Base-by-base conservation (phyloP, 1,140 invertebrate species). In the Leguminivora glycinivorella region DNA sequence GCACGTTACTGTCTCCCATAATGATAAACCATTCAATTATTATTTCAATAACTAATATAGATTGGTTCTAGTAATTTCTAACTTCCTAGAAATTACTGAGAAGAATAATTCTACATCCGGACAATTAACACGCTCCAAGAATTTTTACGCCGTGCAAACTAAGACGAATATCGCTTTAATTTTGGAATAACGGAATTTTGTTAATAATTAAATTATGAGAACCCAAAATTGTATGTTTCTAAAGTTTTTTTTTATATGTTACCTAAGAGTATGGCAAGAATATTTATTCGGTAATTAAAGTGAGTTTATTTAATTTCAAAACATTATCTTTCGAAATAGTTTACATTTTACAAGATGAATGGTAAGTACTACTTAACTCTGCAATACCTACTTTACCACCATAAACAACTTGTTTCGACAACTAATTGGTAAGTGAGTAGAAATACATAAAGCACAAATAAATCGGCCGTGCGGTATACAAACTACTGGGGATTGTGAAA, bases 401-500 rank as follows among this genome's bases (percentile, higher is more conserved):
- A 52, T 52, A 22, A 52, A 52, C 17, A 10, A 52, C 47, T 10
- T 22, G 19, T 52, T 52, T 52, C 47, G 47, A 52, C 17, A 63
- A 12, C 25, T 17, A 31, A 63, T 17, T 29, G 26, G 29, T 63
- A 17, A 63, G 26, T 29, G 58, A 63, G 26, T 17, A 7, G 26
- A 14, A 34, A 63, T 63, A 22, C 47, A 52, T 52, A 63, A 63
- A 29, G 25, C 26, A 63, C n/a, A 63, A 52, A 52, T 52, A 22
- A 52, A 52, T 52, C 47, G 47, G 47, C 14, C 22, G 22, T 24
- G 26, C 3, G 14, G 22, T 38, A 47, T 56, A 69, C 40, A 63
- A 31, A 63, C 58, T 31, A 63, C 47, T 38, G 19, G 25, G 26
- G n/a, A 47, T 83, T 80, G 80, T 71, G 76, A 72, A 84, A 81